phyloP scores from a whole-genome alignment of 2,888 invertebrate species.

The Thecocarcelia acutangulata region DNA sequence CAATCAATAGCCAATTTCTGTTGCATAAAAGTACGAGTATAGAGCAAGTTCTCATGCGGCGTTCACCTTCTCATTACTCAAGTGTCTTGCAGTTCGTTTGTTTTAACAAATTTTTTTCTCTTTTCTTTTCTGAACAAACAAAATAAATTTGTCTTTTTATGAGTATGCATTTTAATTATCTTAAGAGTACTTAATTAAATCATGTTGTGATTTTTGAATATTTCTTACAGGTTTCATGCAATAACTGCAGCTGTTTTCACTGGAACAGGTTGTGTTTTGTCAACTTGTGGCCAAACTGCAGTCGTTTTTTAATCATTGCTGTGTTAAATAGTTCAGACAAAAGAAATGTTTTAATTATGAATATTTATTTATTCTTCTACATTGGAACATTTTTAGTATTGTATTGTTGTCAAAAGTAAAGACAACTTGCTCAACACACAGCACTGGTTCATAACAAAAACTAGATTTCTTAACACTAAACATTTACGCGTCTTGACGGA shows the following conservation, averaged over 20 bases:
- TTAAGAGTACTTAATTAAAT: conserved; percentile 61
- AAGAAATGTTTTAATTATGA: too few species aligned
- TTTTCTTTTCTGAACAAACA: background rate
- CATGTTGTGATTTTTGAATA: conserved; percentile 39
- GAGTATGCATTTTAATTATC: conserved; percentile 65
- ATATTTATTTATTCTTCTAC: too few species aligned
- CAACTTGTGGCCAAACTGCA: conserved; percentile 50
- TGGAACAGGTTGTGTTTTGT: conserved; percentile 60
- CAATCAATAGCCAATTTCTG: conserved; percentile 52
- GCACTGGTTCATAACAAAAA: too few species aligned
- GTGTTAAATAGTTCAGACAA: too few species aligned
- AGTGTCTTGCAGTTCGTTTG: conserved; percentile 64
- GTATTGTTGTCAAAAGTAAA: too few species aligned
- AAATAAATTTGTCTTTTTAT: conserved; percentile 50
- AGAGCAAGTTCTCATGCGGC: too few species aligned
- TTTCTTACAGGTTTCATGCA: background rate
- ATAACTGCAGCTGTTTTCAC: conserved; percentile 47
- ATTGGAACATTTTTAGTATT: too few species aligned
- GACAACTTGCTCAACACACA: too few species aligned
- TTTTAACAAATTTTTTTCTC: conserved; percentile 37
- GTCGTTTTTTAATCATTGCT: too few species aligned
- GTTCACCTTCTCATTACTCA: conserved; percentile 23
- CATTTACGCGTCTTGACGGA: too few species aligned
- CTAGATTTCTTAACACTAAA: too few species aligned
- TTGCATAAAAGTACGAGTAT: background rate